A percentile compares a stretch with the other conserved stretches of the same genome.
phyloP scores from a whole-genome alignment of 2,113 vertebrate species.

The Bufo gargarizans region DNA sequence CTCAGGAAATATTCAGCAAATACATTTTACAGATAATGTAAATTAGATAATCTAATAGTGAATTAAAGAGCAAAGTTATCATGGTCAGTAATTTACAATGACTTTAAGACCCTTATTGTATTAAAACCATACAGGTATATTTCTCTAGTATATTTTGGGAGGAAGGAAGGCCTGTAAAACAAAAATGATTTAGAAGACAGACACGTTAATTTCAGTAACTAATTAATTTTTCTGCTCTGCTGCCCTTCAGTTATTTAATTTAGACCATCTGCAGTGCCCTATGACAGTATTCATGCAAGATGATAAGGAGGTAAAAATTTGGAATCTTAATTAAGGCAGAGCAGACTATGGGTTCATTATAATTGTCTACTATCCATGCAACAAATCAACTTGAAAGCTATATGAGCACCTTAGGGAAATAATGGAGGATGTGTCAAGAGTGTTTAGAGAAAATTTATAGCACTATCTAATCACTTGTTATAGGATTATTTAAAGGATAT shows the following conservation, averaged over 20 bases:
- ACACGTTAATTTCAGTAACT: not conserved
- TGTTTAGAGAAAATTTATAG: not conserved
- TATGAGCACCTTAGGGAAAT: not conserved
- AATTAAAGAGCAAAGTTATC: not conserved
- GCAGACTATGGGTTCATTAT: slow-evolving; percentile 11
- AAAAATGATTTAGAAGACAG: not conserved
- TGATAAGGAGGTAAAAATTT: not conserved
- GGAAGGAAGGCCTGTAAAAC: not conserved
- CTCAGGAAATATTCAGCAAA: not conserved
- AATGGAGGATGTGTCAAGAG: not conserved
- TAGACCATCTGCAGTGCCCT: slow-evolving; percentile 30
- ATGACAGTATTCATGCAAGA: not conserved
- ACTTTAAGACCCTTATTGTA: not conserved
- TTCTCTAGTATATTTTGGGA: not conserved
- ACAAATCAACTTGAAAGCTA: not conserved
- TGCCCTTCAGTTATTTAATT: slow-evolving; percentile 32
- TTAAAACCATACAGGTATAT: not conserved
- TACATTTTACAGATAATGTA: not conserved
- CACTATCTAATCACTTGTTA: not conserved
- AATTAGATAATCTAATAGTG: not conserved
- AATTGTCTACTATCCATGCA: not conserved
- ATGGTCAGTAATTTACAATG: not conserved
- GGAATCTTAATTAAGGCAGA: slow-evolving; percentile 31
- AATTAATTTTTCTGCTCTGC: slow-evolving; percentile 46
- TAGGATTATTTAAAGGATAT: not conserved